A percentile compares a stretch with the other conserved stretches of the same genome.
Evolutionary conservation across 2,888 invertebrate species (phyloP).

Genomic region (Cylindroiulus punctatus): DNA sequence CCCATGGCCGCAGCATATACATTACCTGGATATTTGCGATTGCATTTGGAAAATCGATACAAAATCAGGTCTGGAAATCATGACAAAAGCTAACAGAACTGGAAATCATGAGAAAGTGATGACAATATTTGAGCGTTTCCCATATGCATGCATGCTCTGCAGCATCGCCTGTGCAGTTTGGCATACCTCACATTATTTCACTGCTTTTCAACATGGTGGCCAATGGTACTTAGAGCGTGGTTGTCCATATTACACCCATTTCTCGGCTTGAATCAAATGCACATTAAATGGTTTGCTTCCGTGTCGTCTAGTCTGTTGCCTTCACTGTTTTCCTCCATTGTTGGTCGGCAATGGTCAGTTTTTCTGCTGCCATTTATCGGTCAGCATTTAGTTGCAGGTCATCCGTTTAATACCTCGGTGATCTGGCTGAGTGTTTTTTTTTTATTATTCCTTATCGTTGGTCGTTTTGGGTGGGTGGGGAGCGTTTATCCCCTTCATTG

Average conservation of each 20-base stretch:
- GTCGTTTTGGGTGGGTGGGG: conserved; percentile 20
- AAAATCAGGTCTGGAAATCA: too few species aligned
- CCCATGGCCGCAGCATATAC: too few species aligned
- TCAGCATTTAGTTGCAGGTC: conserved; percentile 34
- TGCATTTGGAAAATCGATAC: too few species aligned
- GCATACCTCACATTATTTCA: too few species aligned
- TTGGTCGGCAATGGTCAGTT: neutral
- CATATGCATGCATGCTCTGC: too few species aligned
- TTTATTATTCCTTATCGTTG: neutral
- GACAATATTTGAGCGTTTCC: too few species aligned
- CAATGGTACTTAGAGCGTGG: neutral
- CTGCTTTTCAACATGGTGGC: neutral
- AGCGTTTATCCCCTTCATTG: conserved; percentile 29
- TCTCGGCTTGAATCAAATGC: neutral
- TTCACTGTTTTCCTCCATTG: too few species aligned
- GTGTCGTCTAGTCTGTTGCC: neutral
- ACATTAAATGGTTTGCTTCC: too few species aligned
- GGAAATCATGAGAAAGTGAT: too few species aligned
- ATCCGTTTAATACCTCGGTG: conserved; percentile 21
- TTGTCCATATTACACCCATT: neutral
- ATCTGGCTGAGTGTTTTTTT: neutral
- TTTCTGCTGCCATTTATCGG: conserved; percentile 22
- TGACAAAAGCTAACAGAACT: too few species aligned
- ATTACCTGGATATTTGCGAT: too few species aligned
- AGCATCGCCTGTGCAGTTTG: too few species aligned